Percentiles rank a stretch among this genome's conserved stretches.
Conservation (phyloP, 2,888 invertebrate species). For the Plutella xylostella region DNA sequence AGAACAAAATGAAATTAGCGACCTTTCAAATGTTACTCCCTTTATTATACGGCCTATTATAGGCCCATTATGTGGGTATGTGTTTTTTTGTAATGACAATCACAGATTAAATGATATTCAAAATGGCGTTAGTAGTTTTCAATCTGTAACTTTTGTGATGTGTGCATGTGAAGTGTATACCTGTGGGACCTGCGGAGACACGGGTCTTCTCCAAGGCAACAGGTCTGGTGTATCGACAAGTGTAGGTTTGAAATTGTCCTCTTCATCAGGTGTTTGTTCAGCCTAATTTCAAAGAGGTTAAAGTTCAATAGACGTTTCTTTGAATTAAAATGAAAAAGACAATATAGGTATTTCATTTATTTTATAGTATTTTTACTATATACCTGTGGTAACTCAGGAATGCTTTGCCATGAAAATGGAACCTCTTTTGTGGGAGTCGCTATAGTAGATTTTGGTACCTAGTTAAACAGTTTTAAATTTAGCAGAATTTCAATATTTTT, state of each 20-base stretch:
- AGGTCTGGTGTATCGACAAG: constrained; percentile 43
- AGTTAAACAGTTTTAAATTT: constrained; percentile 11
- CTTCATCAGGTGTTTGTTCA: constrained; percentile 56
- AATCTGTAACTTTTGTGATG: too few relatives aligned
- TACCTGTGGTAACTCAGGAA: constrained; percentile 65
- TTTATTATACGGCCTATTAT: too few relatives aligned
- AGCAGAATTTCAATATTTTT: neutral
- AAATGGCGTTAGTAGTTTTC: too few relatives aligned
- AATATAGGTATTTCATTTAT: neutral
- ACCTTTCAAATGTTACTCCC: too few relatives aligned
- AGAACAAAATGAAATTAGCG: constrained; percentile 53
- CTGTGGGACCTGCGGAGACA: constrained; percentile 50
- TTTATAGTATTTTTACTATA: constrained; percentile 3
- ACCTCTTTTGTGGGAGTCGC: constrained; percentile 42
- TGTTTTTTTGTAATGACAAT: too few relatives aligned
- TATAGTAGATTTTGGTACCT: constrained; percentile 41
- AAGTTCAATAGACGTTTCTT: neutral
- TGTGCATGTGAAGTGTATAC: constrained; percentile 5
- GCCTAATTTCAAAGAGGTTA: constrained; percentile 34
- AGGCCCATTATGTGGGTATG: too few relatives aligned
- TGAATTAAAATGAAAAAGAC: neutral
- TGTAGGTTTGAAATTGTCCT: constrained; percentile 54
- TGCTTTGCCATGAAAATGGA: constrained; percentile 56
- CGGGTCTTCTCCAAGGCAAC: constrained; percentile 47
- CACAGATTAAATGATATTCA: too few relatives aligned